Percentiles rank a stretch among this genome's conserved stretches.
Evolutionary conservation across 92 coral and sea anemone genomes (phyloP).

Genomic region (Actinernus sp.): DNA sequence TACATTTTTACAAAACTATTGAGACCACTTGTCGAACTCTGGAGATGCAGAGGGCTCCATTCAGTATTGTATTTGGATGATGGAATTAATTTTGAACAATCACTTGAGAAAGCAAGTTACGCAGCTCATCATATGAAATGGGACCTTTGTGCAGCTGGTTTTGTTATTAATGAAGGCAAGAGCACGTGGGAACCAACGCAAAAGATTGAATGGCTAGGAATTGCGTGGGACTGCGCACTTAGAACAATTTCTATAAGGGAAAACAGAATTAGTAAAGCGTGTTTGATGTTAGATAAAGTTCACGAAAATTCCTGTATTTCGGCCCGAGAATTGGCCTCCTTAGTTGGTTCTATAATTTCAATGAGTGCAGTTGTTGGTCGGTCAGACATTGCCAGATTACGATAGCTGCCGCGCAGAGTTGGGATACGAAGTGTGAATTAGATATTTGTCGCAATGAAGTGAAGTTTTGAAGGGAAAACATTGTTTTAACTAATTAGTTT

Average conservation of each 20-base stretch:
- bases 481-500: neutral
- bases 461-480: slow-evolving; percentile 22
- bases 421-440: slow-evolving; percentile 19
- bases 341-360: slow-evolving; percentile 44
- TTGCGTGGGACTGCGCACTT: slow-evolving; percentile 8
- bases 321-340: slow-evolving; percentile 26
- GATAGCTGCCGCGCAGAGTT: slow-evolving; percentile 18
- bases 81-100: slow-evolving; percentile 23
- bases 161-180: slow-evolving; percentile 25
- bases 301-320: neutral
- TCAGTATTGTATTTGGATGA: slow-evolving; percentile 48
- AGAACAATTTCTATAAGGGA: neutral
- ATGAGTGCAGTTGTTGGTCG: slow-evolving; percentile 18
- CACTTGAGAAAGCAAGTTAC: slow-evolving; percentile 2
- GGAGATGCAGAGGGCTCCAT: slow-evolving; percentile 36
- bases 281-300: neutral
- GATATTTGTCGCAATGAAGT: slow-evolving; percentile 23
- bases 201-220: slow-evolving; percentile 32
- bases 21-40: too few relatives aligned
- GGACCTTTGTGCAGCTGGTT: slow-evolving; percentile 24
- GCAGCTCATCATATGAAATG: slow-evolving; percentile 19
- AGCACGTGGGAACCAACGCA: slow-evolving; percentile 25
- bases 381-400: slow-evolving; percentile 48
- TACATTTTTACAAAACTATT: slow-evolving; percentile 10
- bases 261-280: slow-evolving; percentile 8